phyloP scores from a whole-genome alignment of 2,888 invertebrate species.

The Caenorhabditis afra region DNA sequence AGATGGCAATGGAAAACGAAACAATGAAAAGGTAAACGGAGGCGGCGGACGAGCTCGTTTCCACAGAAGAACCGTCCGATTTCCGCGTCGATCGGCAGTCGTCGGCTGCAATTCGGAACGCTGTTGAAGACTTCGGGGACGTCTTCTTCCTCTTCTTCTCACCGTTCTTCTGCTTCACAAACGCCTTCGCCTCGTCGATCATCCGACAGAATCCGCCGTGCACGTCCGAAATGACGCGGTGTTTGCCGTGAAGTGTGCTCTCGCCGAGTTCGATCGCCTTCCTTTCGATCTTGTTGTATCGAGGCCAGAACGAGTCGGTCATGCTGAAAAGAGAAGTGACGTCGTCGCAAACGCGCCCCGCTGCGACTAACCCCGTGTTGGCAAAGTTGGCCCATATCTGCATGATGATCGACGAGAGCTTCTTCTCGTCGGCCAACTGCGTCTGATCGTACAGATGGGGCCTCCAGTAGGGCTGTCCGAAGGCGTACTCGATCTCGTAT shows the following conservation, averaged over 20 bases:
- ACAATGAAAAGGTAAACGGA: conserved; percentile 17
- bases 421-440: conserved; percentile 78
- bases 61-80: conserved; percentile 10
- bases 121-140: not conserved
- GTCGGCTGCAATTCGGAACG: conserved; percentile 28
- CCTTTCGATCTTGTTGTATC: conserved; percentile 76
- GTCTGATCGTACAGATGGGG: conserved; percentile 87
- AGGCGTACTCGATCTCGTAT: conserved; percentile 97
- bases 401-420: conserved; percentile 91
- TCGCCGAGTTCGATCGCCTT: conserved; percentile 77
- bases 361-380: conserved; percentile 88
- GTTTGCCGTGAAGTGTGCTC: conserved; percentile 65
- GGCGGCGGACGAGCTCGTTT: conserved; percentile 12
- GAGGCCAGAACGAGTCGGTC: conserved; percentile 75
- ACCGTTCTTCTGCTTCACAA: conserved; percentile 58
- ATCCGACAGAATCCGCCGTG: conserved; percentile 77
- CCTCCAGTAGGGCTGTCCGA: conserved; percentile 94
- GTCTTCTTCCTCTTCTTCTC: not conserved
- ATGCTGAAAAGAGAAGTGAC: conserved; percentile 49
- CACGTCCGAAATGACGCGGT: conserved; percentile 73
- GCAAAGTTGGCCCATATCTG: conserved; percentile 94
- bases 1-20: conserved; percentile 24
- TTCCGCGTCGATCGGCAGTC: conserved; percentile 49
- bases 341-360: not conserved
- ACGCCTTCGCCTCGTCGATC: conserved; percentile 75